Base-by-base conservation (phyloP, 2,888 invertebrate species). In the Notodonta ziczac region DNA sequence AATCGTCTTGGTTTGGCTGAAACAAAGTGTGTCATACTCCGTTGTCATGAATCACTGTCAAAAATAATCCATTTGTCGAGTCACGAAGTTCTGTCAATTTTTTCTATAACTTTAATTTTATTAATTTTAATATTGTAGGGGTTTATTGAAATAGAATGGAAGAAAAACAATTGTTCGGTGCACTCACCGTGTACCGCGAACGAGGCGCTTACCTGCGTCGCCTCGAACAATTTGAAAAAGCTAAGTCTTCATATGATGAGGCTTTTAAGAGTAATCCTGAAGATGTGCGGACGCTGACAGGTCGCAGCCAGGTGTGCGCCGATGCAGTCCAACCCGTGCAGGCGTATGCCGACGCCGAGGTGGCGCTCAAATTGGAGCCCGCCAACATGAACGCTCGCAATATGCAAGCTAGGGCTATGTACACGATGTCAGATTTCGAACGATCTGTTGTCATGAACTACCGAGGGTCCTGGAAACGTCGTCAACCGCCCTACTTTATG, bases 401-500 rank as follows among this genome's bases (percentile, higher is more conserved):
- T 67, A 91, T 92, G 91, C 92, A 93, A 70, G 84, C 91, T 2
- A 86, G 90, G 1, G 93, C 93, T 14, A 83, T 92, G 84, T 93
- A 93, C 69, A 89, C 91, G 12, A 89, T 93, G 90, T 88, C 90
- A 0, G 91, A 93, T 69, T 93, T 93, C 63, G 93, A 93, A 62
- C 83, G 87, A 48, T 91, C 91, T 1, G 87, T 93, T 4, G 89
- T 93, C n/a, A 90, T 91, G 85, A 93, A 92, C 70, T 89, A 78
- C 61, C 86, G 93, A 5, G 93, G 93, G 2, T 72, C 83, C 0
- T 79, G 88, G 32, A 62, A 67, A 40, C 86, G 93, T 10, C 81
- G 81, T 5, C 89, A 91, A 65, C 93, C 93, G 2, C 90, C 90
- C 0, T 93, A 93, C 70, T 93, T 93, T 68, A 84, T 75, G 54